Evolutionary conservation across 1,140 invertebrate genomes (phyloP).

Genomic region (Drosophila saltans): DNA sequence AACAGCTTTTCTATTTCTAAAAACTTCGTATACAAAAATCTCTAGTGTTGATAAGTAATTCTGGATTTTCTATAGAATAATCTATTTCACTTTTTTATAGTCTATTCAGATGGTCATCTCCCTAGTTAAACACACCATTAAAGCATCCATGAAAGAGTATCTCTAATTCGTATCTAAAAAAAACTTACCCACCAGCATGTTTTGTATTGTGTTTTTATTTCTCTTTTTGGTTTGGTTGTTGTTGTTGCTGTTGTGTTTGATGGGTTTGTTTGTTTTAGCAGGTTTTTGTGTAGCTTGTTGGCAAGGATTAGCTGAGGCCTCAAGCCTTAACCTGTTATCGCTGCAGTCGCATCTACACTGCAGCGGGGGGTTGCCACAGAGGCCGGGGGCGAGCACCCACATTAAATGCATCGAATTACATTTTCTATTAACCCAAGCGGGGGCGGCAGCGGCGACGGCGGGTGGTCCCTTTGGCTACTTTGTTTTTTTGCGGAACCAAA

Average conservation of each 20-base stretch:
- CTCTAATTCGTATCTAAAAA: not conserved
- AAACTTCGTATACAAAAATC: too few relatives aligned
- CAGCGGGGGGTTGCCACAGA: not conserved
- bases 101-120: too few relatives aligned
- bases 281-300: conserved; percentile 75
- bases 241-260: not conserved
- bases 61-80: too few relatives aligned
- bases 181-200: not conserved
- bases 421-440: conserved; percentile 71
- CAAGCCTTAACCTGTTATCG: conserved; percentile 30
- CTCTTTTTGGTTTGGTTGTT: not conserved
- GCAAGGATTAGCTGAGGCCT: conserved; percentile 72
- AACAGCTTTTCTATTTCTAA: too few relatives aligned
- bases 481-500: conserved; percentile 35
- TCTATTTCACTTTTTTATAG: too few relatives aligned
- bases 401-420: conserved; percentile 81
- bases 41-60: too few relatives aligned
- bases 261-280: conserved; percentile 71
- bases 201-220: conserved; percentile 6
- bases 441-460: not conserved
- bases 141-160: not conserved
- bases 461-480: conserved; percentile 56
- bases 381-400: conserved; percentile 38
- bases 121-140: too few relatives aligned
- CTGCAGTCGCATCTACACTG: conserved; percentile 9